Base-by-base conservation (phyloP, 1,140 invertebrate species). In the Aphidius gifuensis region DNA sequence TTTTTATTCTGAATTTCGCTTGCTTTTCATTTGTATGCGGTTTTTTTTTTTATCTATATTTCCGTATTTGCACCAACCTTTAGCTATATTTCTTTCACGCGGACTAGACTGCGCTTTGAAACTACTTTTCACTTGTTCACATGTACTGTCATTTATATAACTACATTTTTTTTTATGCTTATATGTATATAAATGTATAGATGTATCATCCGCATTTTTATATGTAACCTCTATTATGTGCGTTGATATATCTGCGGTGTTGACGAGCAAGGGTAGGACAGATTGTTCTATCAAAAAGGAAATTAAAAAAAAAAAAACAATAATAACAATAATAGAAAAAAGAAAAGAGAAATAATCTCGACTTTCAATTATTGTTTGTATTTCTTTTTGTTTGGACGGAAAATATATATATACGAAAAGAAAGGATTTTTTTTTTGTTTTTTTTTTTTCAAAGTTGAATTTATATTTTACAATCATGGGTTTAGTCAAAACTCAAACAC, bases 121-220 rank as follows among this genome's bases (percentile, higher is more conserved):
- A 70, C 70, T 70, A 70, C 67, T 67, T 69, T 69, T 68, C 67
- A 66, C 68, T 59, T 60, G 49, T 38, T 11, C 16, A 49, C 61
- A 50, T 62, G 38, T 47, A 48, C 44, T 21, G 49, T 51, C 44
- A 53, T 39, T 38, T 38, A 23, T 38, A 53, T 53, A 53, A 16
- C 16, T 16, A 16, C 16, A 16, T 16, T 16, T 32, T 32, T 32
- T 32, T 32, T 32, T 32, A 32, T 3, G 23, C 23, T 32, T 32
- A 32, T 16, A 16, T 16, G 16, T 16, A 16, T 16, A 16, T 16
- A 16, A 16, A 16, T 16, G 16, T 16, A 16, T 16, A 16, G 16
- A 1, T 32, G 23, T 32, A 32, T 32, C 23, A 39, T 65, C 61
- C 60, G 42, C 45, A 59, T 56, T 56, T 65, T 58, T 48, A 38